Base-by-base conservation (phyloP, 2,113 vertebrate species). In the Ochotona princeps region DNA sequence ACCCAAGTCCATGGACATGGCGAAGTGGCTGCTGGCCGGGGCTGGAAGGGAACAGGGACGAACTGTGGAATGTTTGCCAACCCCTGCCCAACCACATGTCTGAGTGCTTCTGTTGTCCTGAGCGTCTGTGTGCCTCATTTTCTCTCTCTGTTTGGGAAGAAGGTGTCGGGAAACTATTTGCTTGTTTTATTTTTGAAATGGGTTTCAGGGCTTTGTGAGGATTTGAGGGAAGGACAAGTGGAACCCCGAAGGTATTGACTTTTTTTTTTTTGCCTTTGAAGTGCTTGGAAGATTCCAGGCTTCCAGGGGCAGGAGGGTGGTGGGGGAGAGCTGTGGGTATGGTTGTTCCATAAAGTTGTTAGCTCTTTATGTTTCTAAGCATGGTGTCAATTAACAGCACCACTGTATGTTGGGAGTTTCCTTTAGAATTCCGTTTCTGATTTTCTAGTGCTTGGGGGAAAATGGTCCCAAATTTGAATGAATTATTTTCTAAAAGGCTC, bases 401-500 rank as follows among this genome's bases (percentile, higher is more conserved):
- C 4, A 67, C 7, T 23, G 13, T 85, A 60, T 73, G 5, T 54
- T 89, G 25, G 54, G 17, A 86, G 47, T 15, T 67, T 85, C 38
- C 61, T 91, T 76, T 73, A 35, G 57, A 44, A 26, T 85, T 81
- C 79, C 80, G 2, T 65, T 28, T 67, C 70, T 78, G 44, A 69
- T 72, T 79, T 94, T 83, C 26, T 89, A 65, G 21, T 73, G 4
- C 6, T 8, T 21, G 20, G 32, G 7, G n/a, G 25, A 1, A 82
- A 90, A 30, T 47, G 20, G 47, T 38, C 85, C 47, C 15, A 87
- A 76, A 93, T 91, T 28, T 47, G 30, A 87, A 66, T 83, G 26
- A 30, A 66, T 95, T 87, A 3, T 91, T 93, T 86, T 47, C 66
- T 14, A 65, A 93, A 86, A 83, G 61, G 12, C 35, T 69, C 28